Base-by-base conservation (phyloP, 2,888 invertebrate species). In the Schizaphis graminum region DNA sequence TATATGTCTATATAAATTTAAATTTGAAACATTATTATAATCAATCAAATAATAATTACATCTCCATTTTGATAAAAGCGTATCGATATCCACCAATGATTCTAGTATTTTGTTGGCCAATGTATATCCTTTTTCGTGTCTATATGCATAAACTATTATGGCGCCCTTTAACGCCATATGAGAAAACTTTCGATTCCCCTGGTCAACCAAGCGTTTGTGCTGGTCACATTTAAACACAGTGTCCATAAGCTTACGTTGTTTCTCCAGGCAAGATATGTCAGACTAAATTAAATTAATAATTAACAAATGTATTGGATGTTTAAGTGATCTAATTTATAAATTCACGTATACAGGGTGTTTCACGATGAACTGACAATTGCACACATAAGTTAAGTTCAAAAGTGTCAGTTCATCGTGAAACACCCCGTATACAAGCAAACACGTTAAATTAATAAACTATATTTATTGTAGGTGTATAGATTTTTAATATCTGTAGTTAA, bases 21-120 rank as follows among this genome's bases (percentile, higher is more conserved):
- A 77, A 35, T 77, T 77, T 35, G 2, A 35, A 35, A 77, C 77
- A 77, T 77, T 77, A 77, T 77, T 35, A 21, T 77, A 77, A 21
- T 57, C 28, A 67, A 44, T 26, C 47, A 67, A 87, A 47, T 94
- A 87, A 47, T 94, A 96, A 98, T 97, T 96, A 99, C 99, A 99
- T 96, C 99, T 97, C 99, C 99, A 99, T 96, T 99, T 99, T 85
- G 99, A 99, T 95, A 99, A 98, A 94, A 99, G 97, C 0, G 99
- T 98, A 96, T 99, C 99, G 92, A 99, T 99, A 95, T 99, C 99
- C 98, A 99, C 99, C 53, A 99, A 97, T 28, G 99, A 97, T 0
- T 98, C 98, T 28, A 99, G 96, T 95, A 99, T 97, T 96, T 99
- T 99, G 96, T 99, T 99, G 0, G 99, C 99, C 96, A 99, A 99